Conservation (phyloP, 2,113 vertebrate genomes). For the Amphiprion percula region DNA sequence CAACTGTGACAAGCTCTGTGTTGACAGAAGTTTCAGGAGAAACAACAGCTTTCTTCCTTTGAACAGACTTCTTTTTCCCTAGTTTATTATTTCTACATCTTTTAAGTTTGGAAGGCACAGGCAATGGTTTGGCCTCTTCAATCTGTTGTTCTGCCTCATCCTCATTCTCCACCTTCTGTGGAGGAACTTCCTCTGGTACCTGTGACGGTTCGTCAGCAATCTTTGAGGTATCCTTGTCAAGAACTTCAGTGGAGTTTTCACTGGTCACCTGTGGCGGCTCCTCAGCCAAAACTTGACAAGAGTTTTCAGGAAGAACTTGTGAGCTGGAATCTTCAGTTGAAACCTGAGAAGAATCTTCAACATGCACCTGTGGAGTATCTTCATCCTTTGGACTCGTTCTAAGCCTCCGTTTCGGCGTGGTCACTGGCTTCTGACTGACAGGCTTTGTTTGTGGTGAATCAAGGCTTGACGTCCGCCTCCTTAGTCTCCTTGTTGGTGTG, state of each 20-base stretch:
- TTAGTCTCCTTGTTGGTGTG: constrained; percentile 57
- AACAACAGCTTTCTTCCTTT: constrained; percentile 55
- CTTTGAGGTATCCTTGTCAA: constrained; percentile 23
- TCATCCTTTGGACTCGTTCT: constrained; percentile 55
- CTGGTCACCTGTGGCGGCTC: constrained; percentile 20
- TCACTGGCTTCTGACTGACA: constrained; percentile 65
- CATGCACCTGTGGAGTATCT: constrained; percentile 29
- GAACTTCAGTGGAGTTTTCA: constrained; percentile 43
- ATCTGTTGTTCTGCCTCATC: constrained; percentile 58
- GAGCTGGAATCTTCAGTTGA: constrained; percentile 55
- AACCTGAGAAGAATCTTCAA: constrained; percentile 62
- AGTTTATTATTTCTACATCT: constrained; percentile 70
- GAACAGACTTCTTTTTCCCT: constrained; percentile 65
- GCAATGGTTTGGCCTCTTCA: constrained; percentile 64
- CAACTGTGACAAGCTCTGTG: constrained; percentile 45
- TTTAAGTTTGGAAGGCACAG: constrained; percentile 75
- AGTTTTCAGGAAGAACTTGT: constrained; percentile 60
- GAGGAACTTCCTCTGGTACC: constrained; percentile 50
- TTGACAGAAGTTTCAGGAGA: constrained; percentile 41
- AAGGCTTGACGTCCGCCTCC: constrained; percentile 66
- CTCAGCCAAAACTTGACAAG: constrained; percentile 36
- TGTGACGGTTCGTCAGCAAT: constrained; percentile 27
- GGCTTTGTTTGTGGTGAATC: constrained; percentile 69
- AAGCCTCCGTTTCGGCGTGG: constrained; percentile 67
- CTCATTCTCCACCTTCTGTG: constrained; percentile 50